Percentiles rank a stretch among this genome's conserved stretches.
These are phyloP conservation scores for Phania funesta DNA, from an alignment of 2,888 invertebrate genomes.

Conservation along the genomic window DNA sequence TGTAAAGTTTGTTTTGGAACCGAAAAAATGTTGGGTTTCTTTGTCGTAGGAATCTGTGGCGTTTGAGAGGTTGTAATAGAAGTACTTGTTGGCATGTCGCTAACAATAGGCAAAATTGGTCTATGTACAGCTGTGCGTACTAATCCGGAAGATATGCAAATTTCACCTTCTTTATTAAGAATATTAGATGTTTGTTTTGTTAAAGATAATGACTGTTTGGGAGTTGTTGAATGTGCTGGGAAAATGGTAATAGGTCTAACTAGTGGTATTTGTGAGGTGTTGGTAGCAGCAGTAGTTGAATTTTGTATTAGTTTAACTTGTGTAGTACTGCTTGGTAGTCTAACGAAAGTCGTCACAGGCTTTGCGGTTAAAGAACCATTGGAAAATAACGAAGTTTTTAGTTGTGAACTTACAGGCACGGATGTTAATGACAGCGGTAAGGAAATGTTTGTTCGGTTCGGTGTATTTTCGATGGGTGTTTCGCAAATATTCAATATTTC, in stretches of 20 bases:
- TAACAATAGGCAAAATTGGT: slow-evolving; percentile 53
- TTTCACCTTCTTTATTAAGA: slow-evolving; percentile 58
- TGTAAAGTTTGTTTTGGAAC: slow-evolving; percentile 69
- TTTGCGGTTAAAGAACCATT: slow-evolving; percentile 7
- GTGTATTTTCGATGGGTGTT: neutral
- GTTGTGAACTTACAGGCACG: neutral
- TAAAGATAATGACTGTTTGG: neutral
- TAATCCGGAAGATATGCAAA: slow-evolving; percentile 56
- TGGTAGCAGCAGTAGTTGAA: neutral
- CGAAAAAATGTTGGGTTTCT: slow-evolving; percentile 3
- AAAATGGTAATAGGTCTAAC: slow-evolving; percentile 19
- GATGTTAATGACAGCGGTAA: neutral
- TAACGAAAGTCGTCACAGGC: slow-evolving; percentile 25
- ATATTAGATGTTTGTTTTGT: neutral
- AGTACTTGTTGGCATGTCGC: neutral
- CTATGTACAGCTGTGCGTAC: slow-evolving; percentile 62
- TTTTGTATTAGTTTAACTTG: slow-evolving; percentile 5
- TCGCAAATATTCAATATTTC: neutral
- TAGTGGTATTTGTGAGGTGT: slow-evolving; percentile 25
- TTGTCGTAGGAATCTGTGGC: neutral
- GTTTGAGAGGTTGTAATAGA: neutral
- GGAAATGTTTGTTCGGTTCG: neutral
- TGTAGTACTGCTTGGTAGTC: neutral
- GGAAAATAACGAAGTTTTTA: neutral
- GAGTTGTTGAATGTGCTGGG: neutral